Evolutionary conservation across 2,888 invertebrate species (phyloP), one percentile per base, ranked within the genome.

Genomic region (Tetragnatha montana): DNA sequence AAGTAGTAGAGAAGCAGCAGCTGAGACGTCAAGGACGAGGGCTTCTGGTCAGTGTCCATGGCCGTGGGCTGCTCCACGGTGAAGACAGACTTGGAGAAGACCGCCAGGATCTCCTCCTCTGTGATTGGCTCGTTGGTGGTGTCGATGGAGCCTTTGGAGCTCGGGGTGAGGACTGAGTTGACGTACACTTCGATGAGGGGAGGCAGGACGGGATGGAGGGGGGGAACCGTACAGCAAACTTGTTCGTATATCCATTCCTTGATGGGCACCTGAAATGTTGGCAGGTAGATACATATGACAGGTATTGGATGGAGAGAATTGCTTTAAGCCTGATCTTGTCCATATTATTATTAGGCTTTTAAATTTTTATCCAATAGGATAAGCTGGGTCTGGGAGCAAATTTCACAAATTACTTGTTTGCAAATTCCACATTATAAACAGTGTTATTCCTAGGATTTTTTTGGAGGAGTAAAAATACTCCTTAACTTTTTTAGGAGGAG

Each of bases 171-270:
- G 91, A 98, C 96, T 2, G 98, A 98, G 93, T 97, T 97, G 0
- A 99, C 98, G 92, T 98, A 99, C 0, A 98, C 98, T 94, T 99
- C 98, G 0, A 99, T 97, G 50, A 99, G 94, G 2, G 97, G 96
- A 0, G 98, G 98, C 93, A 99, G 95, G 0, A 98, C 97, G 0
- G 98, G 97, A 94, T 99, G 99, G 78, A 99, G 94, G 0, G 99
- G 99, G n/a, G 97, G 95, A 0, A 96, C 95, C 92, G 97, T 96
- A 92, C 96, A 96, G 93, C 97, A 97, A 87, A 99, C 96, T 94
- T 99, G 99, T 92, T 96, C 95, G 93, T 98, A 98, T 91, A 99
- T 98, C 99, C 99, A 99, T 88, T 93, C 93, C 93, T 94, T 92
- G 78, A 92, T 92, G 12, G 92, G 91, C 7, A 92, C 91, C 90